Evolutionary conservation across 2,888 invertebrate genomes (phyloP), one percentile per base, ranked within the genome.

Genomic region (Melieria crassipennis): DNA sequence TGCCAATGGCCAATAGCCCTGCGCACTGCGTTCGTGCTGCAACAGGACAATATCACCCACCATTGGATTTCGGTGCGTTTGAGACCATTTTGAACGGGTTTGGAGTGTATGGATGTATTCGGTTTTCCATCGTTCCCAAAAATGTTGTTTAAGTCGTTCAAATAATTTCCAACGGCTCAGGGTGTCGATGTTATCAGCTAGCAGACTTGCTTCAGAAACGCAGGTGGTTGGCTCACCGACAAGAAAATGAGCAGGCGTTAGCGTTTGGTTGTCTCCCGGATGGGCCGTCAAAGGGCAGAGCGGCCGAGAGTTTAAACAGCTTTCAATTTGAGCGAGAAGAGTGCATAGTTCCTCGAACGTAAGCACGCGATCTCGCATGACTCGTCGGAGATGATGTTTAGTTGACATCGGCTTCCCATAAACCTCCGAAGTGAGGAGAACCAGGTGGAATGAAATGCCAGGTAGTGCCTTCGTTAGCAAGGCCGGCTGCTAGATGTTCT

Each of bases 1-100:
- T 1, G 77, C 81, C 5, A 79, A 64, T 10, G 70, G 68, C 82
- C 82, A 84, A 30, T 77, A 68, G 7, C 69, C 69, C 7, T 71
- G 73, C 3, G 69, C 70, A 43, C 60, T 57, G n/a, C 66, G 69
- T 45, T 75, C 67, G 11, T 74, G 70, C 11, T 73, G 65, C 6
- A 76, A 43, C 5, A 75, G n/a, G 10, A 73, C 63, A 3, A 70
- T 9, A 13, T 70, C 73, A 30, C 67, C 69, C 6, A 57, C 65
- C 45, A 56, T 45, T 43, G 48, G 52, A 64, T 71, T 68, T 45
- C 45, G 50, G 13, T 65, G 42, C 30, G 58, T 16, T 55, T 65
- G 57, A 42, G 47, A 45, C 58, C 66, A 66, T 56, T 64, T 64
- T 9, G 50, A 50, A 48, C 48, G 64, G 7, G 60, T n/a, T 58